These are phyloP conservation scores for Xanthia togata DNA, from an alignment of 2,888 invertebrate genomes.

Conservation along the genomic window DNA sequence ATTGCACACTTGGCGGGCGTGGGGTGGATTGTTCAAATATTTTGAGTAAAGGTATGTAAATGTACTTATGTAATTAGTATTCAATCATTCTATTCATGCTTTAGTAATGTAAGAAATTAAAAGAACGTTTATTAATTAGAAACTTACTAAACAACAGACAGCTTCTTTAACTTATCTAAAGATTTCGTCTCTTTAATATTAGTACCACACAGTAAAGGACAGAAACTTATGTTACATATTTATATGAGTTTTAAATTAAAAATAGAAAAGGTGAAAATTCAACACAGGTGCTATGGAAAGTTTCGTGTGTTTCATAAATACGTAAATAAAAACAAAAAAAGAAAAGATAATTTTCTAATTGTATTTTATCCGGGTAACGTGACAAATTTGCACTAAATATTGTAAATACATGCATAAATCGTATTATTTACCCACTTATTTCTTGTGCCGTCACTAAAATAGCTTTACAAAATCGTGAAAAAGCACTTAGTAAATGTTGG, in stretches of 20 bases:
- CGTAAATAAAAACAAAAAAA: slow-evolving; percentile 5
- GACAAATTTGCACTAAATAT: slow-evolving; percentile 8
- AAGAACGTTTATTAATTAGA: not conserved
- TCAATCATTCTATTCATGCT: slow-evolving; percentile 23
- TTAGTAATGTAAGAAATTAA: not conserved
- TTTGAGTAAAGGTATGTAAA: slow-evolving; percentile 54
- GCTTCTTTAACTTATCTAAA: not conserved
- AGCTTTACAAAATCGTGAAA: slow-evolving; percentile 43
- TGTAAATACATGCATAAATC: slow-evolving; percentile 24
- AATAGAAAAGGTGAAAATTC: too few species aligned
- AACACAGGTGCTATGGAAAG: not conserved
- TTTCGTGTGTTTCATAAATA: too few species aligned
- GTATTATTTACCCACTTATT: slow-evolving; percentile 18
- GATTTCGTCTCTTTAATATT: not conserved
- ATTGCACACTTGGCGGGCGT: slow-evolving; percentile 14
- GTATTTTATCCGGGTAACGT: slow-evolving; percentile 38
- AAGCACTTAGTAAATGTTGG: slow-evolving; percentile 26
- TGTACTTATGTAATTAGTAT: slow-evolving; percentile 7
- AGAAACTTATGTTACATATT: not conserved
- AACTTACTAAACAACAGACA: not conserved
- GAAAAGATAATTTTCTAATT: not conserved
- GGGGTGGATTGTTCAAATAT: slow-evolving; percentile 50
- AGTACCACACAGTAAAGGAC: not conserved
- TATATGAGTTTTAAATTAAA: not conserved
- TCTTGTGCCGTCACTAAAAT: slow-evolving; percentile 14